Evolutionary conservation across 2,888 invertebrate genomes (phyloP).

Genomic region (Melieria picta): DNA sequence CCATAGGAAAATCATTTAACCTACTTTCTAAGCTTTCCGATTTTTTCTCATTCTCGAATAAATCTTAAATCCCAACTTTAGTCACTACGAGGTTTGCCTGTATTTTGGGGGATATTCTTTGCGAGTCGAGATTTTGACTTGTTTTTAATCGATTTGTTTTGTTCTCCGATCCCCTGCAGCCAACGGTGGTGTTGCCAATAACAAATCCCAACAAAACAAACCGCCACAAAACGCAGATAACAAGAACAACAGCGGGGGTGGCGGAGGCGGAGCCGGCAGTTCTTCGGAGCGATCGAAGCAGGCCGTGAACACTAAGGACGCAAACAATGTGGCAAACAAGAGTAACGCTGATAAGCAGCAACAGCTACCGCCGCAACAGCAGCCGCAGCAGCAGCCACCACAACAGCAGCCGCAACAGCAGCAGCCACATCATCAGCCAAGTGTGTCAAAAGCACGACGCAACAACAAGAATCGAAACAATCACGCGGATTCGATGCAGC

Average conservation of each 20-base stretch:
- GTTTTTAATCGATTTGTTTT: no score
- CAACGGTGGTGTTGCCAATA: constrained; percentile 63
- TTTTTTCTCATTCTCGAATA: no score
- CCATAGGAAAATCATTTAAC: no score
- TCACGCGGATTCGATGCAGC: constrained; percentile 51
- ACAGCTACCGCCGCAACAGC: constrained; percentile 44
- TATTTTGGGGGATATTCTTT: no score
- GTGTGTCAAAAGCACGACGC: constrained; percentile 59
- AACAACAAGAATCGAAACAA: constrained; percentile 60
- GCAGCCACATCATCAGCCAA: constrained; percentile 46
- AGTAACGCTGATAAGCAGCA: constrained; percentile 48
- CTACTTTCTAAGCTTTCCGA: no score
- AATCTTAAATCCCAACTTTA: no score
- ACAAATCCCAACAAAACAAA: constrained; percentile 61
- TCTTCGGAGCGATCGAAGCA: constrained; percentile 54
- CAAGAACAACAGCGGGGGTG: constrained; percentile 51
- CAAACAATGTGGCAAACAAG: constrained; percentile 51
- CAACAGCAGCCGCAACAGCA: constrained; percentile 46
- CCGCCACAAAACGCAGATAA: constrained; percentile 60
- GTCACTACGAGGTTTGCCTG: no score
- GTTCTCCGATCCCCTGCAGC: constrained; percentile 44
- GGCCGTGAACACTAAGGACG: constrained; percentile 50
- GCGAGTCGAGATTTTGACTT: no score
- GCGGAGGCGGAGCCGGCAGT: constrained; percentile 46
- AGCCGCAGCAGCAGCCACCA: constrained; percentile 41